phyloP scores from a whole-genome alignment of 2,113 vertebrate genomes.

The Forbesichthys agassizii region DNA sequence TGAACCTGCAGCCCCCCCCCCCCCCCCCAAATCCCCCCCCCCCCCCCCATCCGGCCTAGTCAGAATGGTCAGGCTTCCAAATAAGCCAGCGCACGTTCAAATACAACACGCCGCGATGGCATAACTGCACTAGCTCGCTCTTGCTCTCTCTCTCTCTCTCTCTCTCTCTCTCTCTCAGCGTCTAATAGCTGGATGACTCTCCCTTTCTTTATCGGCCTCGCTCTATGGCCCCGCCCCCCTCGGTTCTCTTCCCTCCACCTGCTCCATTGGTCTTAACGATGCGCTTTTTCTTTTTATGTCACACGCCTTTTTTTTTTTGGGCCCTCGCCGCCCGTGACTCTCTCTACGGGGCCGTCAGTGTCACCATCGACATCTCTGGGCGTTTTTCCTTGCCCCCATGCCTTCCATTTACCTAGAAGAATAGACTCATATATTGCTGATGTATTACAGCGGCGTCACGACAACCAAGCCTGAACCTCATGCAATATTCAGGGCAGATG shows the following conservation, averaged over 20 bases:
- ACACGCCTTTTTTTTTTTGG: slow-evolving; percentile 1
- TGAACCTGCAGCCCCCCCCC: background rate
- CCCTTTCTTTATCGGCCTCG: slow-evolving; percentile 30
- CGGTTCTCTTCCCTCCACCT: slow-evolving; percentile 32
- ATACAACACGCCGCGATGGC: slow-evolving; percentile 48
- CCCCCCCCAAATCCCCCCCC: too few species aligned
- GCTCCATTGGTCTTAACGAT: slow-evolving; percentile 56
- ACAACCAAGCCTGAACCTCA: slow-evolving; percentile 62
- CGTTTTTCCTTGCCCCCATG: slow-evolving; percentile 28
- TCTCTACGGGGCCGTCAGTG: slow-evolving; percentile 10
- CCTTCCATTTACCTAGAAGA: slow-evolving; percentile 59
- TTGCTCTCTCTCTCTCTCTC: background rate
- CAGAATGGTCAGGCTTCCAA: slow-evolving; percentile 31
- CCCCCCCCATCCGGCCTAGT: background rate
- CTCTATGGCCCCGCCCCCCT: slow-evolving; percentile 34
- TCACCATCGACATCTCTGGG: slow-evolving; percentile 38
- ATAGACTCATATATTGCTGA: slow-evolving; percentile 65
- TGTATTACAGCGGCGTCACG: slow-evolving; percentile 66
- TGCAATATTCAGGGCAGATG: slow-evolving; percentile 74
- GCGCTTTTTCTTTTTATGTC: slow-evolving; percentile 64
- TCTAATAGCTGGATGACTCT: slow-evolving; percentile 41
- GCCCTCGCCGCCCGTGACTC: background rate
- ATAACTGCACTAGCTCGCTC: slow-evolving; percentile 33
- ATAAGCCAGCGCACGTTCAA: slow-evolving; percentile 65
- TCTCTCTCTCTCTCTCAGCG: slow-evolving; percentile 33